These are phyloP conservation scores for Chelonus formosanus DNA, from an alignment of 2,888 invertebrate genomes.

Conservation along the genomic window DNA sequence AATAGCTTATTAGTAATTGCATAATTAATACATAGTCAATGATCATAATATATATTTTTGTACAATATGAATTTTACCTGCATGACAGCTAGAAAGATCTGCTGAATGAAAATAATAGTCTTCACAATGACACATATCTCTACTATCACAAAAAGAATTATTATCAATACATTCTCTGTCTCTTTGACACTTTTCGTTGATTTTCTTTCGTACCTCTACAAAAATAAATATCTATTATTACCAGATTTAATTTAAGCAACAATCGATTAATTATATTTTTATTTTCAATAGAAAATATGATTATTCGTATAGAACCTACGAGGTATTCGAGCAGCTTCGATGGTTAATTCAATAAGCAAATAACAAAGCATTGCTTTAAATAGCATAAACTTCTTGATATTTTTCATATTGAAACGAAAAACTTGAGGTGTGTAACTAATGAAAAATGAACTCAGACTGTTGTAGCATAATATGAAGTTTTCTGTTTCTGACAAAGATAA, in stretches of 20 bases:
- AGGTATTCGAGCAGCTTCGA: too few relatives aligned
- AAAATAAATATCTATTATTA: too few relatives aligned
- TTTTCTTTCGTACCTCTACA: conserved; percentile 13
- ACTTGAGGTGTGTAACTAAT: too few relatives aligned
- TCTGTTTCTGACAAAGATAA: background rate
- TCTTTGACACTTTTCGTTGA: conserved; percentile 47
- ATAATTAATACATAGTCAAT: background rate
- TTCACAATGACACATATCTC: conserved; percentile 44
- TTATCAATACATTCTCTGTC: conserved; percentile 47
- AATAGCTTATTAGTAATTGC: too few relatives aligned
- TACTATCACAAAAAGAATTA: conserved; percentile 49
- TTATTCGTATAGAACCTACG: too few relatives aligned
- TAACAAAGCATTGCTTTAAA: too few relatives aligned
- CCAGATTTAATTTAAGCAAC: background rate
- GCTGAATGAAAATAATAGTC: conserved; percentile 45
- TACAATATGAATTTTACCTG: conserved; percentile 42
- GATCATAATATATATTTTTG: background rate
- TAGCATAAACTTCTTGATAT: too few relatives aligned
- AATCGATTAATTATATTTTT: background rate
- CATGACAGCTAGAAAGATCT: conserved; percentile 46
- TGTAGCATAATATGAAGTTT: background rate
- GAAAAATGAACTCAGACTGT: too few relatives aligned
- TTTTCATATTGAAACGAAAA: too few relatives aligned
- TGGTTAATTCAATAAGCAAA: too few relatives aligned
- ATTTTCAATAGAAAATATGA: too few relatives aligned